Base-by-base conservation (phyloP, 1,140 invertebrate genomes). In the Dufourea novaeangliae region DNA sequence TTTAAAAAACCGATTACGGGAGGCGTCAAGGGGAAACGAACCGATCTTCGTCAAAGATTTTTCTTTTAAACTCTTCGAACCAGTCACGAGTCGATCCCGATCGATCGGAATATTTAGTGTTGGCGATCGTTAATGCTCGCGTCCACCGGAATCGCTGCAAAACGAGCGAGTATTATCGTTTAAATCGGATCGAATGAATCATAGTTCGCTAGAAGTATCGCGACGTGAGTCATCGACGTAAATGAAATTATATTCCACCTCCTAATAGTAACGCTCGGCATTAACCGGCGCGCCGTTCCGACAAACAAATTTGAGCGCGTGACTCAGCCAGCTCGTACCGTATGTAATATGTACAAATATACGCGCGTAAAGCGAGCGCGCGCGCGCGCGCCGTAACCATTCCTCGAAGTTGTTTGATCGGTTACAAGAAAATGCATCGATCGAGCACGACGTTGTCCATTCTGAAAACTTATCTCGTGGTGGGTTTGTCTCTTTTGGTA, bases 241-340 rank as follows among this genome's bases (percentile, higher is more conserved):
- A 84, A 84, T 73, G 83, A 82, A 77, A 83, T 84, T 84, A 85
- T 75, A 80, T 82, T 84, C 79, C 74, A 64, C 74, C 80, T 61
- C 69, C 67, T 80, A 83, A 80, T 77, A 68, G 72, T 72, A 77
- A 80, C 81, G 59, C 67, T 77, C 69, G 72, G 59, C 62, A 82
- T 83, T 82, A 83, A 78, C 74, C 71, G 69, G 52, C 69, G 37
- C 63, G 50, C 57, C 76, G 37, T 22, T 44, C 64, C 70, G 54
- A 77, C 76, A 73, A 79, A 83, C 69, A 83, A 84, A 84, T 83
- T 79, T 59, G 37, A 68, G 63, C 71, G 52, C 76, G 71, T 84
- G 82, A 84, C 82, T 84, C 82, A 83, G 63, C 62, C 63, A 11
- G 50, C 71, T 29, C 62, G 52, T 57, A 57, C 37, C 54, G 14